These are phyloP conservation scores for Neofelis nebulosa DNA, from an alignment of 2,113 vertebrate genomes.

Conservation along the genomic window DNA sequence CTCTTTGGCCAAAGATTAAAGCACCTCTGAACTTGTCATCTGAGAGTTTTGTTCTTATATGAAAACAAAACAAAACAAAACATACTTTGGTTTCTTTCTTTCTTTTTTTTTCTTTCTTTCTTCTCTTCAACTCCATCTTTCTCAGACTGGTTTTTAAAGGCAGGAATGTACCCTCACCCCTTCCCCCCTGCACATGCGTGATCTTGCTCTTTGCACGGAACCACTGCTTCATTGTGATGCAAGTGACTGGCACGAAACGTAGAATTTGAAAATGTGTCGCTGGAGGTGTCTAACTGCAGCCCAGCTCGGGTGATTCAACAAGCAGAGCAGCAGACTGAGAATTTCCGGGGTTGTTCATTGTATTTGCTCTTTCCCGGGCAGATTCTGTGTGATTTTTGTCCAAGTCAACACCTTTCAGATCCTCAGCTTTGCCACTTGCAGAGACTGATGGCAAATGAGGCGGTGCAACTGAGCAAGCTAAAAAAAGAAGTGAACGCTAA, in stretches of 20 bases:
- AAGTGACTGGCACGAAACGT: background rate
- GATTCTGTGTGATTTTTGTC: background rate
- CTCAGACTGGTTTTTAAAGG: background rate
- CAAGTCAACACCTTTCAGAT: background rate
- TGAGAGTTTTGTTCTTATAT: slow-evolving; percentile 8
- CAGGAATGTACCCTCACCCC: background rate
- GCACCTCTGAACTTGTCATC: background rate
- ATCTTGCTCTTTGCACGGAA: background rate
- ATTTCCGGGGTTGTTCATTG: background rate
- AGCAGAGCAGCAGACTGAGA: background rate
- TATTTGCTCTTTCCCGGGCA: background rate
- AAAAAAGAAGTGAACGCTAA: background rate
- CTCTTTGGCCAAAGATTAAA: slow-evolving; percentile 15
- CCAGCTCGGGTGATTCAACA: background rate
- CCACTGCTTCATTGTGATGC: background rate
- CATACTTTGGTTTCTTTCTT: background rate
- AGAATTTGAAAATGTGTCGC: background rate
- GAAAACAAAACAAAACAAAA: background rate
- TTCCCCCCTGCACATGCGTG: rapidly evolving
- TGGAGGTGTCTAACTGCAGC: background rate
- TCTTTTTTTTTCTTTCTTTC: background rate
- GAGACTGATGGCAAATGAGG: background rate
- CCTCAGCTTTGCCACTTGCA: background rate
- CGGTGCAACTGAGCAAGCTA: background rate
- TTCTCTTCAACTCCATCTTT: background rate